A percentile compares a stretch with the other conserved stretches of the same genome.
These are phyloP conservation scores for Rhizomys pruinosus DNA, from an alignment of 2,113 vertebrate genomes.

Conservation along the genomic window DNA sequence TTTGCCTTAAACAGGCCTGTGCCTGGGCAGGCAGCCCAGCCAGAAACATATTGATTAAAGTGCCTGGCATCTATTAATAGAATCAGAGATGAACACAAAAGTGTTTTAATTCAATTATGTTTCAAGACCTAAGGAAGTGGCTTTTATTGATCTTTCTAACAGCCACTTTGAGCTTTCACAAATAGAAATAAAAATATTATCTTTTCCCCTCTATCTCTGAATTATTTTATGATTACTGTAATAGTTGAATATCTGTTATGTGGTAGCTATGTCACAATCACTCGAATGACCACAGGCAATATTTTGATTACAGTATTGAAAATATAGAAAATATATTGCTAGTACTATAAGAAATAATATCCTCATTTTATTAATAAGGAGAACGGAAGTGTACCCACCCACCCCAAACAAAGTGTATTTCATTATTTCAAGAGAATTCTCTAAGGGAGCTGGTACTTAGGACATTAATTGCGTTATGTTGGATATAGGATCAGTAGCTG, in stretches of 20 bases:
- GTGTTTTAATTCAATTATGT: conserved; percentile 75
- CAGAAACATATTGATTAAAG: conserved; percentile 64
- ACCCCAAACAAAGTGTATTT: background rate
- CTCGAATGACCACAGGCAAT: background rate
- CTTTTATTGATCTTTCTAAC: conserved; percentile 64
- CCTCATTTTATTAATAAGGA: background rate
- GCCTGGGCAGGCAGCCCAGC: background rate
- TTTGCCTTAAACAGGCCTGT: background rate
- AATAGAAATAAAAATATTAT: background rate
- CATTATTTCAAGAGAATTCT: background rate
- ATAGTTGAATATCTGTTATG: background rate
- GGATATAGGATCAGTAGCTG: background rate
- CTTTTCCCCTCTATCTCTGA: background rate
- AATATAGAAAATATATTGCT: background rate
- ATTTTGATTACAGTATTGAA: background rate
- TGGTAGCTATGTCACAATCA: background rate
- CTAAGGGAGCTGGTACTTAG: background rate
- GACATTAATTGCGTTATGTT: background rate
- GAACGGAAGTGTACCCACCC: too few species aligned
- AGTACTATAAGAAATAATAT: background rate
- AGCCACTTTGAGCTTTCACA: conserved; percentile 47
- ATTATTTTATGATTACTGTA: background rate
- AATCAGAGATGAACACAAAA: conserved; percentile 66
- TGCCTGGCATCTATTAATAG: conserved; percentile 54
- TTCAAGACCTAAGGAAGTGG: conserved; percentile 64